These are phyloP conservation scores for Camelus bactrianus DNA, from an alignment of 2,113 vertebrate genomes.

Conservation along the genomic window DNA sequence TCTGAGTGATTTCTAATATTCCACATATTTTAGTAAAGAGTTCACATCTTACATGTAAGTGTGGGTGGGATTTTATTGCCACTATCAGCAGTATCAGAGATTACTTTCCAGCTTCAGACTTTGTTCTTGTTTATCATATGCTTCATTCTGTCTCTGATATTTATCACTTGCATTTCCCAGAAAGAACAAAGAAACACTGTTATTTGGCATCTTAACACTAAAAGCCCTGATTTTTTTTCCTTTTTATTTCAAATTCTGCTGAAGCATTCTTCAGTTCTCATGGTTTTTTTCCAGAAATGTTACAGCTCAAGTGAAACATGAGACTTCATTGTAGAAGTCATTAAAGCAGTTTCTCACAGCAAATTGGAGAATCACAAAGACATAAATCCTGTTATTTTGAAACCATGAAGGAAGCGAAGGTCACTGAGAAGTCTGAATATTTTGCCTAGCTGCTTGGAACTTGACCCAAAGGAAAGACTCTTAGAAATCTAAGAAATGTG, in stretches of 20 bases:
- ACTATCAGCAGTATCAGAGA: slow-evolving; percentile 66
- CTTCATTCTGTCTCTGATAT: slow-evolving; percentile 74
- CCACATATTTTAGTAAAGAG: slow-evolving; percentile 34
- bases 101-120: slow-evolving; percentile 67
- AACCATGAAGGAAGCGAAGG: slow-evolving; percentile 65
- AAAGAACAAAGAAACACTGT: slow-evolving; percentile 82
- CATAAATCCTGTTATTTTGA: slow-evolving; percentile 79
- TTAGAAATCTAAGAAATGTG: slow-evolving; percentile 12
- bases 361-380: slow-evolving; percentile 64
- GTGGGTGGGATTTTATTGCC: slow-evolving; percentile 56
- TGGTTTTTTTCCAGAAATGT: slow-evolving; percentile 80
- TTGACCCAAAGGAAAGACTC: slow-evolving; percentile 69
- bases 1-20: slow-evolving; percentile 47
- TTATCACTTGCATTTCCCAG: slow-evolving; percentile 76
- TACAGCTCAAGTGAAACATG: slow-evolving; percentile 82
- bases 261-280: slow-evolving; percentile 75
- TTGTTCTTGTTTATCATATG: slow-evolving; percentile 71
- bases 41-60: slow-evolving; percentile 33
- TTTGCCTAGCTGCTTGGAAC: slow-evolving; percentile 32
- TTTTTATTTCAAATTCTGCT: slow-evolving; percentile 74
- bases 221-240: slow-evolving; percentile 68
- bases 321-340: slow-evolving; percentile 70
- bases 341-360: slow-evolving; percentile 77
- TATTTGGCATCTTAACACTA: slow-evolving; percentile 76
- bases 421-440: slow-evolving; percentile 71